A percentile compares a stretch with the other conserved stretches of the same genome.
Evolutionary conservation across 1,140 invertebrate species (phyloP).

Genomic region (Aphidius gifuensis): DNA sequence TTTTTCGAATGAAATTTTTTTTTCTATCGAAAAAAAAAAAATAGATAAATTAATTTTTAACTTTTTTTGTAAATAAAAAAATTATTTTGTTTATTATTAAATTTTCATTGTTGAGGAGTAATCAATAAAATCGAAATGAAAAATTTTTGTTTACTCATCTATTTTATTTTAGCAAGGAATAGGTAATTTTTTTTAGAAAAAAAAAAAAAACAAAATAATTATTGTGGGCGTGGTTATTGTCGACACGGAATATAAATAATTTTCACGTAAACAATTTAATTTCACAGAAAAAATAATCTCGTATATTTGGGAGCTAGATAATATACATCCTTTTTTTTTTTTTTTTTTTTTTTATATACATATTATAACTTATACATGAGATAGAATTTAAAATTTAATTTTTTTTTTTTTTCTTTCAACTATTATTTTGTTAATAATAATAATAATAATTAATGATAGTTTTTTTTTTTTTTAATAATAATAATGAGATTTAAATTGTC

Average conservation of each 20-base stretch:
- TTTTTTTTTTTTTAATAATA: background rate
- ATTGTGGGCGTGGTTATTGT: no score
- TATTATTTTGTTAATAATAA: background rate
- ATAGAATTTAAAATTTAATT: background rate
- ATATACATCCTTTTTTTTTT: constrained; percentile 41
- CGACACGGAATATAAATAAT: background rate
- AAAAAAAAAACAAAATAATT: no score
- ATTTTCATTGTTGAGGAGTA: background rate
- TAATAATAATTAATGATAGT: background rate
- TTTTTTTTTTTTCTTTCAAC: background rate
- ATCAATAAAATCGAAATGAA: constrained; percentile 20
- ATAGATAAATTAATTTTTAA: no score
- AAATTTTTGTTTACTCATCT: no score
- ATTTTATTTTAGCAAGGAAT: no score
- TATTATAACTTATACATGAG: constrained; percentile 31
- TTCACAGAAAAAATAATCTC: constrained; percentile 49
- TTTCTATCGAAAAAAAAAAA: no score
- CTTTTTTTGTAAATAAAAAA: no score
- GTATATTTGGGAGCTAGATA: constrained; percentile 49
- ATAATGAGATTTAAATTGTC: background rate
- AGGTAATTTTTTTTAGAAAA: background rate
- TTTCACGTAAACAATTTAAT: background rate
- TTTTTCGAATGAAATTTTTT: no score
- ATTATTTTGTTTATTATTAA: no score
- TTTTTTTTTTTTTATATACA: constrained; percentile 48